Evolutionary conservation across 2,797 vertebrate species (phyloP).

Genomic region (Lepus oiostolus): DNA sequence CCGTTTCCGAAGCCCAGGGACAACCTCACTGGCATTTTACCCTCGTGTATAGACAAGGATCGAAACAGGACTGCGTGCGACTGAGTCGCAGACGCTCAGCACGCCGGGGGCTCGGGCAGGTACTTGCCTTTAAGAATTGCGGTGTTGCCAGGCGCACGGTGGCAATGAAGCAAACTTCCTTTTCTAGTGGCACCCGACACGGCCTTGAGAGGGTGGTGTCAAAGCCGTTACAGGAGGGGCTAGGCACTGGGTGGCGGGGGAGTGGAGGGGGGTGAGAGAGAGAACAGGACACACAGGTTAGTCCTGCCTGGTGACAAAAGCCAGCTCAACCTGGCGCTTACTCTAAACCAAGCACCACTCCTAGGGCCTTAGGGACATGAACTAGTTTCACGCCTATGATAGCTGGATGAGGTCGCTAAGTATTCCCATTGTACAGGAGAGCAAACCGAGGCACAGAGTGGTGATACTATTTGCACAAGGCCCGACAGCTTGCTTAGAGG

Average conservation of each 20-base stretch:
- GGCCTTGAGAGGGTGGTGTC: conserved; percentile 88
- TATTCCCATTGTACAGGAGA: not conserved
- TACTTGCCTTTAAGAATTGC: conserved; percentile 91
- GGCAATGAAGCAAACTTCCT: conserved; percentile 91
- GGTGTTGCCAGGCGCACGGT: conserved; percentile 91
- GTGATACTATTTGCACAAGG: too few relatives aligned
- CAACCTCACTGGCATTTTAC: not conserved
- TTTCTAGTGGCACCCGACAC: conserved; percentile 86
- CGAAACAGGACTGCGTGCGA: not conserved
- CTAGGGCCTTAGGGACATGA: not conserved
- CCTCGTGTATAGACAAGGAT: not conserved
- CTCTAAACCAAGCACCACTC: not conserved
- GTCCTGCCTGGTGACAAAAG: not conserved
- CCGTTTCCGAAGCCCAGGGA: not conserved
- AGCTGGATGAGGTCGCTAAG: fast-evolving
- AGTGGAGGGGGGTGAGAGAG: not conserved
- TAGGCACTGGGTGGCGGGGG: conserved; percentile 87
- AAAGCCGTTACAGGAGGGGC: conserved; percentile 89
- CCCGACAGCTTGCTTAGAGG: not conserved
- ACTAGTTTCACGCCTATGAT: not conserved
- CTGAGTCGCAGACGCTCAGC: fast-evolving
- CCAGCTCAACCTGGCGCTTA: too few relatives aligned
- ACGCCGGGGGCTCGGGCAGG: not conserved
- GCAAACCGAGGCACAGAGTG: not conserved
- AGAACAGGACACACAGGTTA: conserved; percentile 60